Evolutionary conservation across 2,888 invertebrate species (phyloP), one percentile per base, ranked within the genome.

Genomic region (Heliconius aoede): DNA sequence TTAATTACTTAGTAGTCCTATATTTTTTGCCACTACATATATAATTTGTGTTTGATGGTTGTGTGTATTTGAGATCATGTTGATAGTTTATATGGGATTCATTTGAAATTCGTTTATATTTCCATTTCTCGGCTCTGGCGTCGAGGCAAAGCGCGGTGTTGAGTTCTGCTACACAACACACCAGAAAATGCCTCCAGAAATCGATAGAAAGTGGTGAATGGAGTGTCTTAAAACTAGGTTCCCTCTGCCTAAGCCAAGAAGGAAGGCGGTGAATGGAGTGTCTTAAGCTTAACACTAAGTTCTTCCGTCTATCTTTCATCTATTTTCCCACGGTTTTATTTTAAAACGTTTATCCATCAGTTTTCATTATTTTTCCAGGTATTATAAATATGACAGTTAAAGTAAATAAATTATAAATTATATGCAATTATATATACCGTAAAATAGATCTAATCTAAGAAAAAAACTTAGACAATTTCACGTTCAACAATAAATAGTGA

Each of bases 1-100:
- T 84, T 84, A 82, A 84, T 87, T 86, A 85, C 79, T 8, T 24
- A 36, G n/a, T 28, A 11, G 55, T 64, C 24, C 28, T 67, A 60
- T 26, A 24, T n/a, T 28, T 60, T 40, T 67, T 67, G 67, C 2
- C 4, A 15, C 46, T 9, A n/a, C n/a, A 55, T 55, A n/a, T 55
- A 55, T 55, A 32, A 64, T 30, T 46, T 9, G 64, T 18, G 24
- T 64, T 26, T 32, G 24, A 32, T 65, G 51, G 69, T 69, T 55
- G 55, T 69, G 51, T n/a, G n/a, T 18, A 40, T 40, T n/a, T 55
- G n/a, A 21, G 21, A 28, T 15, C 18, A 51, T 21, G 28, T 28
- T 68, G n/a, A 32, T n/a, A 32, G 21, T n/a, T 64, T 40, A 26
- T 60, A 7, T 28, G 15, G 24, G 24, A 15, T 60, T 7, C 8